Conservation (phyloP, 2,888 invertebrate species). For the Pammene aurita region DNA sequence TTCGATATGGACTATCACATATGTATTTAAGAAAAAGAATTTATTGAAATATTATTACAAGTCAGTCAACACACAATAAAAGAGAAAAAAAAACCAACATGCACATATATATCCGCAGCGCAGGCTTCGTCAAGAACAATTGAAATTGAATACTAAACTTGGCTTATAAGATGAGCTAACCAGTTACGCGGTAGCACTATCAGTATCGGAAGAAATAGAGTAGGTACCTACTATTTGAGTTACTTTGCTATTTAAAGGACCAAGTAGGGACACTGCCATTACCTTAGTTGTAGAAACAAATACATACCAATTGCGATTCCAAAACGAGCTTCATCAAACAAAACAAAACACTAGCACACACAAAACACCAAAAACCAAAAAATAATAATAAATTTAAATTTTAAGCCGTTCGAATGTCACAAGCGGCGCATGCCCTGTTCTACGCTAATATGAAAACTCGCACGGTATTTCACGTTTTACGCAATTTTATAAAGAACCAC, state of each 20-base stretch:
- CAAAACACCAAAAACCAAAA: conserved; percentile 33
- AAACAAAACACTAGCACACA: conserved; percentile 36
- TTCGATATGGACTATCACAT: too few species aligned
- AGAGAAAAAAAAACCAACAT: too few species aligned
- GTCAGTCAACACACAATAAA: too few species aligned
- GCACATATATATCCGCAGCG: too few species aligned
- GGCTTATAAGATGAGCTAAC: too few species aligned
- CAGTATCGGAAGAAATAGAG: too few species aligned
- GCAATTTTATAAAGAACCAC: conserved; percentile 58
- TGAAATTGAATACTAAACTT: too few species aligned
- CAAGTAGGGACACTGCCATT: not conserved
- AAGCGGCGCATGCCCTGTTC: conserved; percentile 65
- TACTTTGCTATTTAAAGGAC: not conserved
- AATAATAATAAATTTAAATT: conserved; percentile 32
- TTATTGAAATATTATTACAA: too few species aligned
- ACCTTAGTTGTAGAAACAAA: conserved; percentile 4
- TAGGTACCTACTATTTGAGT: too few species aligned
- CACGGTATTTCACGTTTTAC: conserved; percentile 65
- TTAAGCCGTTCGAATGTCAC: conserved; percentile 46
- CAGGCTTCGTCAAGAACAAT: too few species aligned
- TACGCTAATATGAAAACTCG: conserved; percentile 64
- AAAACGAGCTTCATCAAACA: conserved; percentile 11
- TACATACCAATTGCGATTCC: conserved; percentile 23
- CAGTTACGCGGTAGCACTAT: too few species aligned
- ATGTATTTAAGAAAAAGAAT: too few species aligned